Evolutionary conservation across 2,888 invertebrate species (phyloP).

Genomic region (Cantharis rustica): DNA sequence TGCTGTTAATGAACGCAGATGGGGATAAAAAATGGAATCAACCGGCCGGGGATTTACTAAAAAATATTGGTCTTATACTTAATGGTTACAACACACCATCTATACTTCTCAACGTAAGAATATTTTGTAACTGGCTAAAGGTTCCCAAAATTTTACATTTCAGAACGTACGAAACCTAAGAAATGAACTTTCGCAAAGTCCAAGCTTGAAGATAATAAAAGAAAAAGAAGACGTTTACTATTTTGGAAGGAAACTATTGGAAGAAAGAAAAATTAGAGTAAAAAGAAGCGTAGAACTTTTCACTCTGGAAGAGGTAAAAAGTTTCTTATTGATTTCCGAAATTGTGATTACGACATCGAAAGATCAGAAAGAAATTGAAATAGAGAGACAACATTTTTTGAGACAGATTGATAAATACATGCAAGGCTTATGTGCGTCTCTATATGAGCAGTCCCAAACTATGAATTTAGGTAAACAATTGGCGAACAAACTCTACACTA

Average conservation of each 20-base stretch:
- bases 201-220: background rate
- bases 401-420: conserved; percentile 24
- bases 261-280: background rate
- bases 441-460: conserved; percentile 15
- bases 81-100: background rate
- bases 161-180: conserved; percentile 13
- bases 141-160: background rate
- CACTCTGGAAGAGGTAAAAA: conserved; percentile 21
- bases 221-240: background rate
- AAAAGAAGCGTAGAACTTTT: conserved; percentile 10
- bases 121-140: background rate
- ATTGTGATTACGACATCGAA: conserved; percentile 21
- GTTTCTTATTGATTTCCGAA: conserved; percentile 19
- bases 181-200: conserved; percentile 3
- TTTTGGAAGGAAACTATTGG: background rate
- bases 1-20: background rate
- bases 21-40: conserved; percentile 7
- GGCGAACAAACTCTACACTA: no score
- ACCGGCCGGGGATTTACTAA: conserved; percentile 13
- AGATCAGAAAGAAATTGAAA: conserved; percentile 7
- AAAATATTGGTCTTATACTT: conserved; percentile 10
- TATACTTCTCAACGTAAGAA: conserved; percentile 20
- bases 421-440: conserved; percentile 5
- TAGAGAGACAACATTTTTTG: conserved; percentile 14
- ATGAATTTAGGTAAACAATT: conserved; percentile 17